Evolutionary conservation across 2,888 invertebrate genomes (phyloP), one percentile per base, ranked within the genome.

Genomic region (Mimumesa dahlbomi): DNA sequence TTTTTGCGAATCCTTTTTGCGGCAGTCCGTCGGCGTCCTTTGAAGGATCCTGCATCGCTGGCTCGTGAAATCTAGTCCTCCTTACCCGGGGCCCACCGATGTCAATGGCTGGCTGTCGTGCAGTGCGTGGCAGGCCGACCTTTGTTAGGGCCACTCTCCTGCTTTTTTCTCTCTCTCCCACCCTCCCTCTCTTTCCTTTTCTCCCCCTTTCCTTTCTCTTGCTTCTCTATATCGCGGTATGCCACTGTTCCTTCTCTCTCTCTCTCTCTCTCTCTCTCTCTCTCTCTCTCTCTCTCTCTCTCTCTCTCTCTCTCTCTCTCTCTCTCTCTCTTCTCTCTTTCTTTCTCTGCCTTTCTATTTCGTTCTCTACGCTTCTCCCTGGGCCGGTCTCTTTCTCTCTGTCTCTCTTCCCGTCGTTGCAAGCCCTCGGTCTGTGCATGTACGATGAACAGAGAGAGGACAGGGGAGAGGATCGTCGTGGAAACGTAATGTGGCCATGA

Each of bases 41-140:
- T 88, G 87, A 88, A 84, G 85, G 85, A 85, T 87, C 85, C 84
- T 85, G 85, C 84, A 85, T 82, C 87, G 85, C 86, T 88, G 87
- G 87, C 85, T 87, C 88, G 87, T 88, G 88, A 88, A 88, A 88
- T 88, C 87, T 88, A 88, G 87, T 88, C 88, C 88, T 87, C 84
- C 85, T 86, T 85, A 77, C 80, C 79, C 81, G 75, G 77, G 81
- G 76, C 79, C 82, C 82, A 79, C 78, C 81, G 82, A 87, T 86
- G 88, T 87, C 87, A 88, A 88, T 88, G 88, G 86, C 84, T 86
- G 84, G 82, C 77, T 68, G 73, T 75, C 72, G 68, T 57, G 62
- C 65, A 73, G 75, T 77, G 77, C 77, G 74, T 76, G 73, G 81
- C 83, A 84, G 83, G 65, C 78, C 82, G 79, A 79, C 75, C 79